A percentile compares a stretch with the other conserved stretches of the same genome.
Conservation (phyloP, 2,888 invertebrate genomes). For the Pyrochroa serraticornis region DNA sequence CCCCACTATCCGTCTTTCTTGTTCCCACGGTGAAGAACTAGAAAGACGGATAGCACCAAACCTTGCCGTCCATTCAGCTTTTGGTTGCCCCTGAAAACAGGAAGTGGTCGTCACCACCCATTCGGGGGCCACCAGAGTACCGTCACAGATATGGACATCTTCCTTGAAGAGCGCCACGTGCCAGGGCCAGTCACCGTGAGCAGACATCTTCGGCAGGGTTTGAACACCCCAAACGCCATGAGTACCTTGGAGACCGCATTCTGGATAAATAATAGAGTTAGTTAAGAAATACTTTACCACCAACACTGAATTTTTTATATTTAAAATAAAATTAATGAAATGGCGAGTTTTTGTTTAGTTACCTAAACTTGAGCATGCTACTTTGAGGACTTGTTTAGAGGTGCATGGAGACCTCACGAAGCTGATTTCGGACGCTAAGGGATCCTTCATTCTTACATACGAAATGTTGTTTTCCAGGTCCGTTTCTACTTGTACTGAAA, state of each 20-base stretch:
- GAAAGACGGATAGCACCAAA: conserved; percentile 78
- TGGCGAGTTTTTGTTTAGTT: conserved; percentile 43
- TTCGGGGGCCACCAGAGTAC: conserved; percentile 77
- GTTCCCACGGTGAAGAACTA: conserved; percentile 86
- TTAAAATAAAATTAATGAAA: background rate
- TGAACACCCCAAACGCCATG: conserved; percentile 43
- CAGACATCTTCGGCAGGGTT: conserved; percentile 71
- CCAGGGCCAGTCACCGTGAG: conserved; percentile 93
- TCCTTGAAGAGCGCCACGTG: conserved; percentile 82
- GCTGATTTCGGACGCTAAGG: conserved; percentile 78
- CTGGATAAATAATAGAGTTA: too few species aligned
- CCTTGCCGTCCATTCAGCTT: conserved; percentile 85
- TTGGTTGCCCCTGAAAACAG: conserved; percentile 84
- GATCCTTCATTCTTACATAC: conserved; percentile 84
- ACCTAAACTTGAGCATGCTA: conserved; percentile 80
- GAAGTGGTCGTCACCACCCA: conserved; percentile 89
- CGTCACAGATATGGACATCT: conserved; percentile 88
- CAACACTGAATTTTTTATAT: background rate
- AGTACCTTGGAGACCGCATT: conserved; percentile 55
- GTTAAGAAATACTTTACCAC: background rate
- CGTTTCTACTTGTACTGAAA: conserved; percentile 69
- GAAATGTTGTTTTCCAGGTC: conserved; percentile 66
- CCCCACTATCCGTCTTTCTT: conserved; percentile 80
- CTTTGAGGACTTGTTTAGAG: conserved; percentile 77
- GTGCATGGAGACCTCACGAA: conserved; percentile 80